Percentiles rank a stretch among this genome's conserved stretches.
These are phyloP conservation scores for Aspiorhynchus laticeps DNA, from an alignment of 2,113 vertebrate species.

Conservation along the genomic window DNA sequence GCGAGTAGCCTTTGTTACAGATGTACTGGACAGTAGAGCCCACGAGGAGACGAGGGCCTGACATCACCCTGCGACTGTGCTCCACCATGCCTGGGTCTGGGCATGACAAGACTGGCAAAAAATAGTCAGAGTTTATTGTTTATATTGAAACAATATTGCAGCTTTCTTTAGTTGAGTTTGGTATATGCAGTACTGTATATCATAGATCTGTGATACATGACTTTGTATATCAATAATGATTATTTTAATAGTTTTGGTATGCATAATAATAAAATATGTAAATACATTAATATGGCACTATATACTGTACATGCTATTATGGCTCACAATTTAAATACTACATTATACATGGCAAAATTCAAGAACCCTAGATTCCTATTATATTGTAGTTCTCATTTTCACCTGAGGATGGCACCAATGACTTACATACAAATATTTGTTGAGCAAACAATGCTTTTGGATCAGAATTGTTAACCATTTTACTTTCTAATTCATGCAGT, in stretches of 20 bases:
- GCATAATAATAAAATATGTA: neutral
- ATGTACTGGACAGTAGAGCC: conserved; percentile 89
- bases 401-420: conserved; percentile 53
- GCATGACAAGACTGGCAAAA: conserved; percentile 83
- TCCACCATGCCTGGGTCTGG: conserved; percentile 88
- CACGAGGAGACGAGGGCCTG: conserved; percentile 83
- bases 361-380: neutral
- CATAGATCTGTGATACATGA: neutral
- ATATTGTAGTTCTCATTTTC: conserved; percentile 5
- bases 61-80: conserved; percentile 88
- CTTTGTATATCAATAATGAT: neutral
- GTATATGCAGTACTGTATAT: too few species aligned
- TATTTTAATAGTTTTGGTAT: neutral
- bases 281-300: neutral
- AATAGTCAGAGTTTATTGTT: neutral
- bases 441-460: neutral
- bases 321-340: neutral
- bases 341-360: neutral
- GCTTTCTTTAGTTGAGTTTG: neutral
- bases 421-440: neutral
- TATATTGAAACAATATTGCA: neutral
- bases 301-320: neutral
- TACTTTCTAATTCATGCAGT: neutral
- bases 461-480: conserved; percentile 3
- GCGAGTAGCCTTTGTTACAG: conserved; percentile 86